These are phyloP conservation scores for Stichopus horrens DNA, from an alignment of 53 echinoderm and acorn worm genomes.

Conservation along the genomic window DNA sequence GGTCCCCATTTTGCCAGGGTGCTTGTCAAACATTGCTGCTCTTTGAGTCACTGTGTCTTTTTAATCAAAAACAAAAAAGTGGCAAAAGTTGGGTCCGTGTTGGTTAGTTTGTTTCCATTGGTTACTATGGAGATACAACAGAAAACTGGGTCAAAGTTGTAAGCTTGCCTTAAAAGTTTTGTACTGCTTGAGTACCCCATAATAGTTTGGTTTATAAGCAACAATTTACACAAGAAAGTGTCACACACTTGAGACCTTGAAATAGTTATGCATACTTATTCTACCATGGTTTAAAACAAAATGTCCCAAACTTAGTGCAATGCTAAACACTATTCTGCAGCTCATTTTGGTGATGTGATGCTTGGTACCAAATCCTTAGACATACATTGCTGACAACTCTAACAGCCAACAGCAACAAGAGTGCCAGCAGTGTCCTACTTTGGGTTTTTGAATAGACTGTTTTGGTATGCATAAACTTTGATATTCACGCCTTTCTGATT, in stretches of 20 bases:
- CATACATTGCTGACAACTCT: background rate
- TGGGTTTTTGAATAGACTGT: background rate
- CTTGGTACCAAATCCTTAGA: background rate
- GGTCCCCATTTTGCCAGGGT: constrained; percentile 3
- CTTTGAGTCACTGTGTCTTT: background rate
- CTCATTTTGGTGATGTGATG: background rate
- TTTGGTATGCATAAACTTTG: constrained; percentile 18
- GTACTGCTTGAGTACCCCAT: constrained; percentile 28
- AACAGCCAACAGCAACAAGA: background rate
- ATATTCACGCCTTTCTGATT: background rate
- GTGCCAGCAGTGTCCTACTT: background rate
- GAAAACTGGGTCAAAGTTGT: constrained; percentile 24
- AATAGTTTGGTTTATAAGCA: background rate
- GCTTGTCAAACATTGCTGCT: background rate
- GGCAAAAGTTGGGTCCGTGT: constrained; percentile 20
- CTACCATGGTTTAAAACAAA: too few species aligned
- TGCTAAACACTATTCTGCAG: background rate
- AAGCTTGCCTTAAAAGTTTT: background rate
- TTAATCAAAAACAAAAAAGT: constrained; percentile 14
- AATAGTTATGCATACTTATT: background rate
- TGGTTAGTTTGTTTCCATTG: constrained; percentile 6
- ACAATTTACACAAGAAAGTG: background rate
- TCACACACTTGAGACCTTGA: background rate
- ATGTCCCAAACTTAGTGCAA: background rate
- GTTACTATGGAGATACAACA: constrained; percentile 16